These are phyloP conservation scores for Leptopilina boulardi DNA, from an alignment of 1,140 invertebrate genomes.

Conservation along the genomic window DNA sequence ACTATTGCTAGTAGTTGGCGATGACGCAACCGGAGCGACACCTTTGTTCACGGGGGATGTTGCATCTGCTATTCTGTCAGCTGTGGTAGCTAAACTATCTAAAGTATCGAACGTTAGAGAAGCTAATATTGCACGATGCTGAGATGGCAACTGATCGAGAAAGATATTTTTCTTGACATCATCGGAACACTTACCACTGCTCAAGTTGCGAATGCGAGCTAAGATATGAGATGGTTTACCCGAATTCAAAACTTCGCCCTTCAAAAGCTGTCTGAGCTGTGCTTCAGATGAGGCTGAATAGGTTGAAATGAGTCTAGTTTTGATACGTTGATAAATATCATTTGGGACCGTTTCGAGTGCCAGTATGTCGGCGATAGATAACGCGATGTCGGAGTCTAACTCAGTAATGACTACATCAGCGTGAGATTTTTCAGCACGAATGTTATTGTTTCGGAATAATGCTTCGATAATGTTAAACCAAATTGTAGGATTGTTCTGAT, in stretches of 20 bases:
- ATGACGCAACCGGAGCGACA: neutral
- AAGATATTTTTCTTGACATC: too few species aligned
- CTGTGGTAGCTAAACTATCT: constrained; percentile 14
- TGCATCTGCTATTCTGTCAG: neutral
- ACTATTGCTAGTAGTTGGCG: neutral
- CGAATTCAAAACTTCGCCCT: constrained; percentile 63
- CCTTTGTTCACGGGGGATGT: neutral
- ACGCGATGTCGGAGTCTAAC: neutral
- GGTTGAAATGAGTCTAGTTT: constrained; percentile 57
- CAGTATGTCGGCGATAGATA: constrained; percentile 43
- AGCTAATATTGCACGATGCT: neutral
- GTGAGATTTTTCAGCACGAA: too few species aligned
- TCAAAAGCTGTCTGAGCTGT: constrained; percentile 52
- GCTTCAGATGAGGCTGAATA: constrained; percentile 32
- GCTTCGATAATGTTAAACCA: too few species aligned
- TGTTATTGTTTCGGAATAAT: too few species aligned
- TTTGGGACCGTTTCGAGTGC: constrained; percentile 19
- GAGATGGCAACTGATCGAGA: constrained; percentile 10
- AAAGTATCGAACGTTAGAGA: constrained; percentile 39
- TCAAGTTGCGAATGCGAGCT: too few species aligned
- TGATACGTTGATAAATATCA: constrained; percentile 53
- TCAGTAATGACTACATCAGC: too few species aligned
- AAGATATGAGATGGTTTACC: constrained; percentile 45
- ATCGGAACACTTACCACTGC: too few species aligned
- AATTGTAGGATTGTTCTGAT: too few species aligned